Evolutionary conservation across 1,140 invertebrate genomes (phyloP), one percentile per base, ranked within the genome.

Genomic region (Antheraea pernyi): DNA sequence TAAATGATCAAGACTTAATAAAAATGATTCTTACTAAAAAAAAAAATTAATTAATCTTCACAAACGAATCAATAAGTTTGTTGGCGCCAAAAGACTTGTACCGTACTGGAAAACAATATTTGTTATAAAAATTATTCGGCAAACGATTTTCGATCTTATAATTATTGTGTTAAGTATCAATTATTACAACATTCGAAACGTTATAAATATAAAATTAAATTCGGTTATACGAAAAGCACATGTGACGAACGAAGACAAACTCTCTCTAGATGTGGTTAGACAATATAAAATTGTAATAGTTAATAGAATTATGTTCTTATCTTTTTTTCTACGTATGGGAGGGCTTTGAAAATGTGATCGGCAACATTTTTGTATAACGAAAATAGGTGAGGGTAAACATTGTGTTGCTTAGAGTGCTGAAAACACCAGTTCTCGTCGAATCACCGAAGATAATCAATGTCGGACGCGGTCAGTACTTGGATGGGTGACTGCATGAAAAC

Each of bases 31-130:
- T 16, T n/a, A 16, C 16, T 16, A 1, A 53, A 53, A 53, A 53
- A 65, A 65, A 65, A 11, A 53, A 0, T 53, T 53, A 53, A 53
- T 7, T 53, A 53, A 53, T 16, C 64, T 48, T 77, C 75, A 73
- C 71, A 73, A 75, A 73, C 74, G 72, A 77, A 75, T 77, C 75
- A 74, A 75, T 80, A 77, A 69, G 37, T 37, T 69, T 58, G 69
- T 72, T 75, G 75, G 75, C 75, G 75, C 73, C 75, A 77, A 80
- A 75, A 77, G 77, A 70, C 59, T 59, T 19, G 58, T 64, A 19
- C 58, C 61, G 11, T 61, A 67, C 19, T 60, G 16, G 39, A 19
- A 39, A 16, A 3, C 11, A 53, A 59, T 62, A 30, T 8, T 18
- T 19, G 9, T 30, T 48, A 16, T 13, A 6, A 60, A 19, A 39